These are phyloP conservation scores for Centropus bengalensis DNA, from an alignment of 2,113 vertebrate genomes.

Conservation along the genomic window DNA sequence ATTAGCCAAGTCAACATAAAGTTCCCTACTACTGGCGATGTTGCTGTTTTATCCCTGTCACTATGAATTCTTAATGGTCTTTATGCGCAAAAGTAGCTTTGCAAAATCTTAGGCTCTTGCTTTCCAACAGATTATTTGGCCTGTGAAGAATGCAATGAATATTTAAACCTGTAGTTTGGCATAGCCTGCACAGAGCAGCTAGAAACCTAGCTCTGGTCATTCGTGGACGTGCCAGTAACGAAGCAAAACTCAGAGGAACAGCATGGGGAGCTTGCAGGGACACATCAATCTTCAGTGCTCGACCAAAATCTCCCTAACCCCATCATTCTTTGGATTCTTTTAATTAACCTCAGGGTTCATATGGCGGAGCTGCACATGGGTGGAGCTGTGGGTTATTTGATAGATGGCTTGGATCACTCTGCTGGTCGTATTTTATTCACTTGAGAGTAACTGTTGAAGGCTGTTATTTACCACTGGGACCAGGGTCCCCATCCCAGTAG, in stretches of 20 bases:
- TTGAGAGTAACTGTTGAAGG: not conserved
- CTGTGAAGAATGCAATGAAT: constrained; percentile 36
- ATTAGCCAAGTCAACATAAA: constrained; percentile 60
- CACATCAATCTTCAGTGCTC: not conserved
- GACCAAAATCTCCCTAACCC: not conserved
- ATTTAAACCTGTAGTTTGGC: constrained; percentile 56
- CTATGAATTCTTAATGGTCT: constrained; percentile 60
- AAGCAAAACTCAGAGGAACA: not conserved
- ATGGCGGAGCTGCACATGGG: not conserved
- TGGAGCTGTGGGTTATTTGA: constrained; percentile 27
- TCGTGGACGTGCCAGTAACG: not conserved
- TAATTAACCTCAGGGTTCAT: constrained; percentile 46
- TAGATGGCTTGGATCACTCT: not conserved
- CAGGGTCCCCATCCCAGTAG: not conserved
- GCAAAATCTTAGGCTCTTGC: constrained; percentile 21
- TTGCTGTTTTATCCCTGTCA: constrained; percentile 37
- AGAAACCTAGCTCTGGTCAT: not conserved
- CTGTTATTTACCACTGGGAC: not conserved
- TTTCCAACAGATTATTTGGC: constrained; percentile 45
- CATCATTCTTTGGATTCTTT: constrained; percentile 13
- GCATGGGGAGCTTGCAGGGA: not conserved
- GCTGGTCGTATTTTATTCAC: not conserved
- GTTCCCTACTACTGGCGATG: constrained; percentile 31
- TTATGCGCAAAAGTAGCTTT: constrained; percentile 63
- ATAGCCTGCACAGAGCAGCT: not conserved